Evolutionary conservation across 2,797 vertebrate species (phyloP).

Genomic region (Pseudochaenichthys georgianus): DNA sequence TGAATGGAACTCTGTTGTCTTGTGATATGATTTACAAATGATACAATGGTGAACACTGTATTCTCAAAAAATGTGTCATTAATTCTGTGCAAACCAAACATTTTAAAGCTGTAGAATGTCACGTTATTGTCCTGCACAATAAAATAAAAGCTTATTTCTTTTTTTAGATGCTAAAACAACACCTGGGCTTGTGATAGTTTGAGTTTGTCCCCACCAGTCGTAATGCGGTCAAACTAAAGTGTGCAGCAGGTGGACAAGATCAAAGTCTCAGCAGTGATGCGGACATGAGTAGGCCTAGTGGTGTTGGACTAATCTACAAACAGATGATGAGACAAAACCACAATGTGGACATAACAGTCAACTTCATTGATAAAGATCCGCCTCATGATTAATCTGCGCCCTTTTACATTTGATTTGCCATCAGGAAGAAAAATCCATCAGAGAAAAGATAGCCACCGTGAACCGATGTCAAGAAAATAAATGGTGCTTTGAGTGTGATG

Average conservation of each 20-base stretch:
- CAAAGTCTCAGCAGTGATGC: conserved; percentile 2
- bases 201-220: background rate
- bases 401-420: background rate
- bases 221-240: conserved; percentile 2
- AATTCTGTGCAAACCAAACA: too few relatives aligned
- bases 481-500: conserved; percentile 11
- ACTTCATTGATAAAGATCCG: background rate
- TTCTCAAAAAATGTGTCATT: too few relatives aligned
- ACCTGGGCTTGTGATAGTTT: background rate
- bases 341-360: background rate
- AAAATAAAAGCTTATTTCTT: background rate
- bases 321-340: background rate
- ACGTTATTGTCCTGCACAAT: background rate
- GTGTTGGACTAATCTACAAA: background rate
- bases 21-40: too few relatives aligned
- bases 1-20: too few relatives aligned
- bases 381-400: background rate
- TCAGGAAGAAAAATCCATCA: background rate
- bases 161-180: conserved; percentile 5
- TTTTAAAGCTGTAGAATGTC: background rate
- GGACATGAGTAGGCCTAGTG: background rate
- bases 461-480: conserved; percentile 27
- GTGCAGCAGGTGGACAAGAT: background rate
- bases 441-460: background rate
- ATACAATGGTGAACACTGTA: too few relatives aligned